Conservation (phyloP, 2,797 vertebrate genomes). For the Gadopsis marmoratus region DNA sequence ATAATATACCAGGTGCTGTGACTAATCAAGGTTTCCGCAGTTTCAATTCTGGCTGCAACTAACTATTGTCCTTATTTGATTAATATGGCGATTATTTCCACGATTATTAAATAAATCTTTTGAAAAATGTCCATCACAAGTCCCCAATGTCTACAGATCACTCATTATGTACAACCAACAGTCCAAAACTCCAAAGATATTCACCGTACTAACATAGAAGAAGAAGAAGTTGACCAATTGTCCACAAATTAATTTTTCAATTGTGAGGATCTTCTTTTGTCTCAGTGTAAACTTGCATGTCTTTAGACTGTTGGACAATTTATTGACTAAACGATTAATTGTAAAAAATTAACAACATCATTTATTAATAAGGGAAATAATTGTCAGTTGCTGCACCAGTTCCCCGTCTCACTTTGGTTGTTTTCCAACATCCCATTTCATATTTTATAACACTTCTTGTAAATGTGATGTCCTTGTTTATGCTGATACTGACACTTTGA, state of each 20-base stretch:
- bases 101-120: no score
- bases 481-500: background rate
- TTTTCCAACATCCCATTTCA: background rate
- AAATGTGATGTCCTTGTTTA: background rate
- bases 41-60: background rate
- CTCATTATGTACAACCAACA: background rate
- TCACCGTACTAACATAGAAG: background rate
- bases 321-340: background rate
- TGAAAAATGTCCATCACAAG: no score
- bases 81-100: no score
- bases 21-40: background rate
- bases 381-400: background rate
- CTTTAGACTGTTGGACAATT: background rate
- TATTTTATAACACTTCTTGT: background rate
- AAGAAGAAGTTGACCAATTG: background rate
- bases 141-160: background rate
- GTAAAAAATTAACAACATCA: background rate
- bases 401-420: background rate
- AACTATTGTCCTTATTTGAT: background rate
- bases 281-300: background rate
- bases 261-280: background rate
- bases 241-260: background rate
- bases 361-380: background rate
- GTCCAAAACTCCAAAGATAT: background rate
- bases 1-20: background rate